Evolutionary conservation across 2,113 vertebrate species (phyloP).

Genomic region (Thunnus thynnus): DNA sequence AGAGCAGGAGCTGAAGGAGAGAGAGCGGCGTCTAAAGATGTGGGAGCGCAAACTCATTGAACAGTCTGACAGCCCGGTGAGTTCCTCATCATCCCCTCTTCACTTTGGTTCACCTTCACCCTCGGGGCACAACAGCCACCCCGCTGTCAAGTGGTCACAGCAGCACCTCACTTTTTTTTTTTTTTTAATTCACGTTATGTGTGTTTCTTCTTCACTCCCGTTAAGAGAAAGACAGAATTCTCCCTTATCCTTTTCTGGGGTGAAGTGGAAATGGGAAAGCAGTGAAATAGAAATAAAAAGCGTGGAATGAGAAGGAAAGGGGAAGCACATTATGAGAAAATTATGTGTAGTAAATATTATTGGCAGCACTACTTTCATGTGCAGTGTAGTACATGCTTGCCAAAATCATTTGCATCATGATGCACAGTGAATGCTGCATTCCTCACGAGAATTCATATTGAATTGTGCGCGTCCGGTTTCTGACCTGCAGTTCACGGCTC

Average conservation of each 20-base stretch:
- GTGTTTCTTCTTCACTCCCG: not conserved
- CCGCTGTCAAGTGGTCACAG: constrained; percentile 18
- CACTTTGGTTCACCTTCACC: constrained; percentile 44
- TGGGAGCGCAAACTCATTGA: constrained; percentile 98
- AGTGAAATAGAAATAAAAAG: constrained; percentile 32
- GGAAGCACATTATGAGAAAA: not conserved
- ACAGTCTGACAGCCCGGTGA: constrained; percentile 96
- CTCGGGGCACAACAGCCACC: not conserved
- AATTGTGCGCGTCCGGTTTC: not conserved
- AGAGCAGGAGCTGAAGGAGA: constrained; percentile 96
- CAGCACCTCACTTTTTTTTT: not conserved
- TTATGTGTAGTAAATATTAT: constrained; percentile 1
- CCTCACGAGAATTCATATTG: not conserved
- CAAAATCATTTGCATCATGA: constrained; percentile 15
- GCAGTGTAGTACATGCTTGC: constrained; percentile 12
- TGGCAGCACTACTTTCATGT: constrained; percentile 15
- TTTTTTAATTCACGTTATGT: not conserved
- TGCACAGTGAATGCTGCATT: constrained; percentile 7
- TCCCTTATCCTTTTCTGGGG: constrained; percentile 9
- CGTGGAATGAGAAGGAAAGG: constrained; percentile 27
- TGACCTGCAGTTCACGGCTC: not conserved
- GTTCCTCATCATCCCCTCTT: constrained; percentile 70
- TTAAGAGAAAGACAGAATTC: not conserved
- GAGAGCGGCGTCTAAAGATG: constrained; percentile 94
- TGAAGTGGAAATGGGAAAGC: constrained; percentile 24